phyloP scores from a whole-genome alignment of 2,797 vertebrate species.

The Melanogrammus aeglefinus region DNA sequence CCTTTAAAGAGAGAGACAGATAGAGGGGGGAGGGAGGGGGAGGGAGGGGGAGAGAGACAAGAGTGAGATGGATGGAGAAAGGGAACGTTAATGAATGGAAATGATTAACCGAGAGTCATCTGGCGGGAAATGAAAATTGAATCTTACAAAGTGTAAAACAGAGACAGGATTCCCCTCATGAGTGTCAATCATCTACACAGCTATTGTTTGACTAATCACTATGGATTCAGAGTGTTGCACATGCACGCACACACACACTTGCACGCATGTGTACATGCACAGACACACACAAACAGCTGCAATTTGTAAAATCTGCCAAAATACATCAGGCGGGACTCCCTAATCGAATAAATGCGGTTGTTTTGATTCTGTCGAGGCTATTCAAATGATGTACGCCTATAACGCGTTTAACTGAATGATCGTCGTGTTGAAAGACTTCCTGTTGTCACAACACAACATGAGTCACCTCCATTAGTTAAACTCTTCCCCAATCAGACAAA shows the following conservation, averaged over 20 bases:
- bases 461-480: no score
- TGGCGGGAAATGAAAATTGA: constrained; percentile 37
- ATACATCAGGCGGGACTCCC: neutral
- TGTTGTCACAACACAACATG: neutral
- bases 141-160: constrained; percentile 24
- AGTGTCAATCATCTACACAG: constrained; percentile 12
- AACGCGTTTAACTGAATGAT: neutral
- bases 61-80: constrained; percentile 7
- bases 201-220: neutral
- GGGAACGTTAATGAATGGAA: constrained; percentile 37
- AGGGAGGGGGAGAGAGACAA: neutral
- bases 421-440: neutral
- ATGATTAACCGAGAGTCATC: constrained; percentile 24
- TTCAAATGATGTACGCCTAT: neutral
- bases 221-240: neutral
- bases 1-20: neutral
- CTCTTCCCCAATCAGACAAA: neutral
- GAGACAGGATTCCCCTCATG: constrained; percentile 28
- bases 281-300: neutral
- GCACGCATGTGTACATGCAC: neutral
- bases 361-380: neutral
- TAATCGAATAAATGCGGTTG: neutral
- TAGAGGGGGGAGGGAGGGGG: neutral
- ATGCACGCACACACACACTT: constrained; percentile 1
- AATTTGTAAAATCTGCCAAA: neutral